Percentiles rank a stretch among this genome's conserved stretches.
Conservation (phyloP, 2,797 vertebrate species). For the Coregonus ussuriensis region DNA sequence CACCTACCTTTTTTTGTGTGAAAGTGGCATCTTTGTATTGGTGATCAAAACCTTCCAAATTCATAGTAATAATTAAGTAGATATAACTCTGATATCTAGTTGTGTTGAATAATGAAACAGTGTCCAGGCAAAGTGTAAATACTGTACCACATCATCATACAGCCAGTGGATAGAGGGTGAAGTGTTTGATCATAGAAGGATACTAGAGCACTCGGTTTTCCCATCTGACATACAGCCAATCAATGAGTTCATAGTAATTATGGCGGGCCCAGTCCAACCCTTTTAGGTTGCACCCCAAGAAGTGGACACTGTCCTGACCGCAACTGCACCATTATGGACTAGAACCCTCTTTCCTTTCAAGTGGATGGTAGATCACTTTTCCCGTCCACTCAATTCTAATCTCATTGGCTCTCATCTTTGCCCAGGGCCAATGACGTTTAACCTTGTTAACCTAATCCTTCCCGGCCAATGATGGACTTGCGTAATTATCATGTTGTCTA, state of each 20-base stretch:
- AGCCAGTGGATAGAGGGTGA: neutral
- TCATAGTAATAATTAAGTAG: too few species aligned
- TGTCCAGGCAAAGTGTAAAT: neutral
- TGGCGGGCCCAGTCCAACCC: conserved; percentile 61
- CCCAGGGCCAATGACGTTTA: conserved; percentile 72
- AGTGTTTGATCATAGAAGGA: neutral
- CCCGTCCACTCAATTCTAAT: conserved; percentile 78
- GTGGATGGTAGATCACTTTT: conserved; percentile 77
- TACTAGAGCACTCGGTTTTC: neutral
- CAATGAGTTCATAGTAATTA: conserved; percentile 71
- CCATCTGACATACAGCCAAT: conserved; percentile 38
- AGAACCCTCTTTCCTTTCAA: conserved; percentile 75
- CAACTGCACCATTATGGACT: conserved; percentile 71
- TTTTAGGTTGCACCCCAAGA: conserved; percentile 65
- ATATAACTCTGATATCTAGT: too few species aligned
- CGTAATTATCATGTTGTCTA: conserved; percentile 68
- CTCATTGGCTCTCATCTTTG: conserved; percentile 74
- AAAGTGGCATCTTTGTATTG: too few species aligned
- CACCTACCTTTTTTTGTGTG: too few species aligned
- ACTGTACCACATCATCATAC: neutral
- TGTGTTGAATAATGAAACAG: too few species aligned
- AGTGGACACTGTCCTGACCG: conserved; percentile 72
- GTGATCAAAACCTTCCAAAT: too few species aligned
- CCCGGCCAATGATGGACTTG: conserved; percentile 66
- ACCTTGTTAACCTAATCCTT: conserved; percentile 73